Base-by-base conservation (phyloP, 2,888 invertebrate species). In the Acanthosepion lycidas region DNA sequence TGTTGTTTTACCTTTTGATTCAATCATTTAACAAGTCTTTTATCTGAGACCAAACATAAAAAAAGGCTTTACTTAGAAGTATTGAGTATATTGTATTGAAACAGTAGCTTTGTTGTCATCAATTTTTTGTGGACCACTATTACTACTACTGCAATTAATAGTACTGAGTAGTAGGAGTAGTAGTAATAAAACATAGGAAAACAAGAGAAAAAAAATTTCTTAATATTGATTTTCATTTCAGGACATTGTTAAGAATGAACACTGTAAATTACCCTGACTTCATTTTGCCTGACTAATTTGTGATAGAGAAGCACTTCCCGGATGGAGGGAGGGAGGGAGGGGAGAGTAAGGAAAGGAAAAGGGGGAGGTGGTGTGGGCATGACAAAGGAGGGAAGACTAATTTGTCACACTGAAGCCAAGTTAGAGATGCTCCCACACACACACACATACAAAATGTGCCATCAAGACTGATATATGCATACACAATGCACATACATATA, bases 191-290 rank as follows among this genome's bases (percentile, higher is more conserved):
- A 78, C 78, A 78, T 23, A 33, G 33, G 78, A 78, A 78, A 78
- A 78, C n/a, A 78, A 78, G n/a, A n/a, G n/a, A 78, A n/a, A 78
- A 42, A 78, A 15, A 78, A 78, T n/a, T 78, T 59, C 59, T 59
- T 78, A 33, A 78, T 78, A 78, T 78, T 78, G 78, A 78, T 78
- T 78, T 78, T 78, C 78, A 78, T 78, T 78, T 78, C 5, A n/a
- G 78, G 78, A 78, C 78, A n/a, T 78, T 78, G 78, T 78, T 78
- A 78, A 78, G 78, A 78, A 78, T 78, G 78, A 78, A 78, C 78
- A n/a, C n/a, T 33, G n/a, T 78, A 78, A 78, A 78, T 78, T 78
- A 78, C 23, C 78, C 78, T 12, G 78, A 78, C n/a, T 78, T 78
- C 78, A n/a, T n/a, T 78, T 78, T 78, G n/a, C n/a, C 78, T 78